These are phyloP conservation scores for Prietella phreatophila DNA, from an alignment of 2,113 vertebrate genomes.

Conservation along the genomic window DNA sequence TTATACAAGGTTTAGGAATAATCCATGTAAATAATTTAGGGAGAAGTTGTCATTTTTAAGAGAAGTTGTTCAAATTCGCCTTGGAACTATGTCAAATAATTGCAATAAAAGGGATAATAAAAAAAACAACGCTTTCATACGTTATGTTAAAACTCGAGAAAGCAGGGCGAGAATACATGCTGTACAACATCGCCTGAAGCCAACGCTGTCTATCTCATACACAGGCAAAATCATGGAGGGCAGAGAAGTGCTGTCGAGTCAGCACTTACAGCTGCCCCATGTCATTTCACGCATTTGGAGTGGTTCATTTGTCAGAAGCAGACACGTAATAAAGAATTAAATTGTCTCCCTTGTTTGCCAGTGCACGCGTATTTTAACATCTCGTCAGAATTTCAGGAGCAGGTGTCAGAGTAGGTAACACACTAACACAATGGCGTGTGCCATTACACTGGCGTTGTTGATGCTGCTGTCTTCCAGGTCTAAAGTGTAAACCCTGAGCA, in stretches of 20 bases:
- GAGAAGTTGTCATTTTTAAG: not conserved
- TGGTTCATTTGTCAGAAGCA: constrained; percentile 32
- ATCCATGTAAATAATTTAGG: constrained; percentile 8
- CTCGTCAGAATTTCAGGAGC: constrained; percentile 18
- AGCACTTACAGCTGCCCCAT: constrained; percentile 16
- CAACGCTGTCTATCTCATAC: constrained; percentile 27
- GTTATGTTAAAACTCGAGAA: constrained; percentile 24
- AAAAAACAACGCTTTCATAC: constrained; percentile 26
- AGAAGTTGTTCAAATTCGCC: not conserved
- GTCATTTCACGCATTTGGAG: constrained; percentile 10
- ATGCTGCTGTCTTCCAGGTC: constrained; percentile 1
- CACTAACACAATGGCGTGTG: not conserved
- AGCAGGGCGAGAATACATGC: constrained; percentile 18
- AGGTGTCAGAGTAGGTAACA: constrained; percentile 8
- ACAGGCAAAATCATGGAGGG: constrained; percentile 25
- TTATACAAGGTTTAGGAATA: not conserved
- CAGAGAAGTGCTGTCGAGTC: constrained; percentile 8
- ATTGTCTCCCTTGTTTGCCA: constrained; percentile 2
- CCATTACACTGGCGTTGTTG: not conserved
- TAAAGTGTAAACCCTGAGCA: constrained; percentile 8
- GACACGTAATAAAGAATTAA: constrained; percentile 15
- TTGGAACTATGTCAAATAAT: not conserved
- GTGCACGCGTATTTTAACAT: constrained; percentile 8
- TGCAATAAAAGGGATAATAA: constrained; percentile 12
- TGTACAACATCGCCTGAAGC: constrained; percentile 33